A percentile compares a stretch with the other conserved stretches of the same genome.
phyloP scores from a whole-genome alignment of 2,888 invertebrate genomes.

The Limnephilus auricula region DNA sequence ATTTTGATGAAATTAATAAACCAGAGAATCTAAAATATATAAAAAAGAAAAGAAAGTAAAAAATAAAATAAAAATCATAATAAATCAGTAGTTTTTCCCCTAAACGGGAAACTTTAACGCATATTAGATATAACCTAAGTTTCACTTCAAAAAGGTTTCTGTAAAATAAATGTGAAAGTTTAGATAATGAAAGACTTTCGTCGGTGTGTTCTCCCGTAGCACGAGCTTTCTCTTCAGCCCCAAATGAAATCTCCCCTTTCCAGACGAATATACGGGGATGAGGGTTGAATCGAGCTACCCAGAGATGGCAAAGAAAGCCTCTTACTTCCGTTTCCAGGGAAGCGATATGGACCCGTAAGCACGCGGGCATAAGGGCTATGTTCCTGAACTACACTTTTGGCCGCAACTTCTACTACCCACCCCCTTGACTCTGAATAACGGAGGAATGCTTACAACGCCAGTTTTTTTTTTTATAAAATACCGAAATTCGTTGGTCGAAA shows the following conservation, averaged over 20 bases:
- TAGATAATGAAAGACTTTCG: not conserved
- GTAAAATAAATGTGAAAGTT: not conserved
- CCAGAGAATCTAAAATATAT: too few relatives aligned
- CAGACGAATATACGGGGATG: conserved; percentile 27
- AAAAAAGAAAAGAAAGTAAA: too few relatives aligned
- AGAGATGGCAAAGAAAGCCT: conserved; percentile 5
- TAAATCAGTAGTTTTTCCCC: not conserved
- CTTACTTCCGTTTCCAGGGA: conserved; percentile 3
- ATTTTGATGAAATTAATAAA: too few relatives aligned
- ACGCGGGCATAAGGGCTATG: conserved; percentile 28
- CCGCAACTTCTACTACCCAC: conserved; percentile 47
- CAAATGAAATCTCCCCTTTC: conserved; percentile 30
- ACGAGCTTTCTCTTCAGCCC: not conserved
- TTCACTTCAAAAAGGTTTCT: too few relatives aligned
- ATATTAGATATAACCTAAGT: not conserved
- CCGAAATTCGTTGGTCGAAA: not conserved
- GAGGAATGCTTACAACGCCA: conserved; percentile 24
- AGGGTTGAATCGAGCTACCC: conserved; percentile 14
- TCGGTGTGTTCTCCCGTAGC: conserved; percentile 8
- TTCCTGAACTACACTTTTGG: conserved; percentile 60
- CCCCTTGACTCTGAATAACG: not conserved
- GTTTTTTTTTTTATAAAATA: not conserved
- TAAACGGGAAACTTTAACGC: not conserved
- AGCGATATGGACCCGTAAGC: conserved; percentile 1
- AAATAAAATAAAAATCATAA: too few relatives aligned